Conservation (phyloP, 2,797 vertebrate genomes). For the Tadarida brasiliensis region DNA sequence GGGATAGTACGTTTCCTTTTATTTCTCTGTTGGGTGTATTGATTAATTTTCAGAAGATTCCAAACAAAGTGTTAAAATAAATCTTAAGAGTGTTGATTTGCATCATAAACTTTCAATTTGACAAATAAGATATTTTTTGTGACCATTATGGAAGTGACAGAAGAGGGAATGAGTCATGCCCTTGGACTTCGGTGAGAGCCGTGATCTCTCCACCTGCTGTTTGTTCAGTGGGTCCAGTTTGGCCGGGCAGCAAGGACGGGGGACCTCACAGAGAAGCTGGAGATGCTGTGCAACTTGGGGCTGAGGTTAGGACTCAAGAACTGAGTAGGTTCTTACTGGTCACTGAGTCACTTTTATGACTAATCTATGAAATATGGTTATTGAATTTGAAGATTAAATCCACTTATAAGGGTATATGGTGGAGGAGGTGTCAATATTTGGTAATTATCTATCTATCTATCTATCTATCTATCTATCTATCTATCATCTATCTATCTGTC, state of each 20-base stretch:
- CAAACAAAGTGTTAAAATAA: background rate
- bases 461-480: background rate
- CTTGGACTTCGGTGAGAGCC: background rate
- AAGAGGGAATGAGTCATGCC: background rate
- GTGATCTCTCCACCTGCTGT: background rate
- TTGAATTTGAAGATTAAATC: slow-evolving; percentile 18
- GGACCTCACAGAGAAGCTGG: background rate
- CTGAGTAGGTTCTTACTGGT: background rate
- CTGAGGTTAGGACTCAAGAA: background rate
- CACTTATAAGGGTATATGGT: background rate
- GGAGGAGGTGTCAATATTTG: background rate
- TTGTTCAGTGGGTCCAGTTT: background rate
- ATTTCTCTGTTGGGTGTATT: background rate
- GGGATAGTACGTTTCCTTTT: background rate
- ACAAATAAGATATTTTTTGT: background rate
- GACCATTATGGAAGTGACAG: background rate
- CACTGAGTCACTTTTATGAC: background rate
- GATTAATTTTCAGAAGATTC: slow-evolving; percentile 39
- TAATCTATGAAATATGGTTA: background rate
- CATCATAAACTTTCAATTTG: background rate
- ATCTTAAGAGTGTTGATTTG: slow-evolving; percentile 22
- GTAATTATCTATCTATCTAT: background rate
- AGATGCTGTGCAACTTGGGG: background rate
- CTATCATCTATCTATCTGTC: background rate
- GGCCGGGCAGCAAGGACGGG: background rate